Evolutionary conservation across 2,797 vertebrate species (phyloP), one percentile per base, ranked within the genome.

Genomic region (Xenopus petersii): DNA sequence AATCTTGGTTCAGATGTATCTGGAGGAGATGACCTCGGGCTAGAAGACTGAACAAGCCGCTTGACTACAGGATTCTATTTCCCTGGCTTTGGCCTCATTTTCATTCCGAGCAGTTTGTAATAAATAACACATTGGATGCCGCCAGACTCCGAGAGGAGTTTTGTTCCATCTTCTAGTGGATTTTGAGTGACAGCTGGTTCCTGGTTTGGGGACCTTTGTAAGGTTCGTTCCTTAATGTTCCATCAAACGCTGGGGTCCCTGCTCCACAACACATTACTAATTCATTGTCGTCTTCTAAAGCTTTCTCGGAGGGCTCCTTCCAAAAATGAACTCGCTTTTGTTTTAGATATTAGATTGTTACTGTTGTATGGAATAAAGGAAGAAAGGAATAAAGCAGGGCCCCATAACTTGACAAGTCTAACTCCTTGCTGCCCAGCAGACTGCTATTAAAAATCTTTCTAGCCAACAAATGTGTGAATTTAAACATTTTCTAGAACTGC

Each of bases 121-220:
- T 72, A 72, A 62, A 77, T 71, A 77, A 72, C 42, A 56, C 64
- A 61, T 71, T 0, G 56, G 63, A 55, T 55, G 58, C 55, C n/a
- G 64, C 51, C 26, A 11, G 75, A 24, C 47, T 71, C 63, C 68
- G 61, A 54, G 46, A 51, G 68, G 67, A 61, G 7, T 66, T 16
- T 1, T 71, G 33, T 10, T 46, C 55, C 26, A 12, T 36, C 51
- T 48, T 46, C 36, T 42, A 4, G 4, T 21, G 48, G 74, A 70
- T 64, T 67, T 54, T 76, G 70, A 72, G 64, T 77, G 75, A 77
- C 75, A 77, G 75, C 64, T 36, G 70, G 12, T 55, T 55, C 16
- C 47, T 11, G 75, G 64, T 72, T 55, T 67, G 33, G 69, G 64
- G 64, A 71, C 68, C 68, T 66, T 60, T 66, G 13, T 55, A 48